Evolutionary conservation across 2,797 vertebrate species (phyloP).

Genomic region (Cacajao melanocephalus): DNA sequence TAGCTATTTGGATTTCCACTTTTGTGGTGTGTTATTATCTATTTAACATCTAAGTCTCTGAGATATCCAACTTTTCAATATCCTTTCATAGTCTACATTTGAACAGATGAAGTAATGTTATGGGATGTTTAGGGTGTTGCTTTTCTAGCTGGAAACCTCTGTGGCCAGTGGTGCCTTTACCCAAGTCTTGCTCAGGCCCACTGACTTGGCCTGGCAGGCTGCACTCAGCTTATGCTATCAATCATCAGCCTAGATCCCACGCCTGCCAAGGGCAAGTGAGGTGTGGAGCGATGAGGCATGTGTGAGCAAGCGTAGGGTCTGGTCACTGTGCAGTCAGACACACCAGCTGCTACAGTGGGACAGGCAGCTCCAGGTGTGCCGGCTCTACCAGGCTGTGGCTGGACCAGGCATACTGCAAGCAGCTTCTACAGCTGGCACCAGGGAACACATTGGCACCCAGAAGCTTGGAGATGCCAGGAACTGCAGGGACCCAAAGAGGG

Average conservation of each 20-base stretch:
- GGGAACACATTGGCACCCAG: not conserved
- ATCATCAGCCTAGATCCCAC: not conserved
- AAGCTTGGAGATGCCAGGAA: not conserved
- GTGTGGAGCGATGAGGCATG: not conserved
- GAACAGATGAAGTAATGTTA: not conserved
- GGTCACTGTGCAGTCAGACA: not conserved
- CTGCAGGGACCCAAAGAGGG: not conserved
- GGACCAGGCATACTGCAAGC: not conserved
- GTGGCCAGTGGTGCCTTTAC: not conserved
- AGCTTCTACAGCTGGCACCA: not conserved
- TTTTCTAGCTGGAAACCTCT: not conserved
- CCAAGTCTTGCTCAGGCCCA: not conserved
- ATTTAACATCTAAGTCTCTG: slow-evolving; percentile 3
- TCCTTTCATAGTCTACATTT: not conserved
- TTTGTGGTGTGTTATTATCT: not conserved
- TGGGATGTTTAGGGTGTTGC: not conserved
- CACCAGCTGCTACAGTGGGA: not conserved
- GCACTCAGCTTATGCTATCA: not conserved
- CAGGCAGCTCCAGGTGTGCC: not conserved
- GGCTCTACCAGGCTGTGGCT: not conserved
- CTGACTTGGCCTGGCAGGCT: not conserved
- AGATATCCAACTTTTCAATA: not conserved
- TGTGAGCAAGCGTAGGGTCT: not conserved
- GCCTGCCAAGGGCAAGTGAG: not conserved
- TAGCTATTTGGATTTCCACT: slow-evolving; percentile 10